A percentile compares a stretch with the other conserved stretches of the same genome.
Conservation (phyloP, 2,113 vertebrate species). For the Hoplias malabaricus region DNA sequence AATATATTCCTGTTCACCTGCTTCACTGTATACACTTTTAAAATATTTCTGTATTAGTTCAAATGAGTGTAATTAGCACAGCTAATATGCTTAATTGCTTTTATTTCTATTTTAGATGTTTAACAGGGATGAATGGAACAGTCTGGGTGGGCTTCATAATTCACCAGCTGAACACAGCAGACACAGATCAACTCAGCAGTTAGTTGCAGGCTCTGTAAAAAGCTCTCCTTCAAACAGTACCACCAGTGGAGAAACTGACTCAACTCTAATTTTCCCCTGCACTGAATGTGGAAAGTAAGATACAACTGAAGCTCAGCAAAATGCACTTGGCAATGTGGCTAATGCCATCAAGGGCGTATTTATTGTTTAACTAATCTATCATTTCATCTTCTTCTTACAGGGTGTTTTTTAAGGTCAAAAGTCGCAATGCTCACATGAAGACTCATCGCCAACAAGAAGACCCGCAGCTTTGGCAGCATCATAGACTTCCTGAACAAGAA, state of each 20-base stretch:
- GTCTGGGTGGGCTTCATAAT: conserved; percentile 65
- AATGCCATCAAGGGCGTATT: neutral
- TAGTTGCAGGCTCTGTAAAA: conserved; percentile 78
- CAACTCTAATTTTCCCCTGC: conserved; percentile 82
- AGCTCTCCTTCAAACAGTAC: conserved; percentile 84
- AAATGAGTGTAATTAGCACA: neutral
- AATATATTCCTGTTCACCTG: no score
- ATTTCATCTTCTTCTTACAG: conserved; percentile 57
- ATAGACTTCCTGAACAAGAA: conserved; percentile 28
- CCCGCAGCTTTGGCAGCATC: conserved; percentile 52
- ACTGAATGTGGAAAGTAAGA: conserved; percentile 87
- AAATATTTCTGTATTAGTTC: neutral
- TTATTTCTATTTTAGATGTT: conserved; percentile 67
- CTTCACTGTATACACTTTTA: neutral
- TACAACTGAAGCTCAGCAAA: neutral
- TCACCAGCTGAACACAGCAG: conserved; percentile 59
- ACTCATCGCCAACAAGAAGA: conserved; percentile 86
- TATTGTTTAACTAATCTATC: neutral
- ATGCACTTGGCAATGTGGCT: neutral
- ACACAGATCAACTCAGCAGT: conserved; percentile 72
- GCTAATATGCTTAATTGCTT: neutral
- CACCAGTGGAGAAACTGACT: conserved; percentile 80
- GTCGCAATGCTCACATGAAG: conserved; percentile 91
- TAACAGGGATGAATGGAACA: conserved; percentile 78
- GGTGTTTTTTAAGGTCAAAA: conserved; percentile 90